Evolutionary conservation across 2,797 vertebrate species (phyloP).

Genomic region (Pelobates cultripes): DNA sequence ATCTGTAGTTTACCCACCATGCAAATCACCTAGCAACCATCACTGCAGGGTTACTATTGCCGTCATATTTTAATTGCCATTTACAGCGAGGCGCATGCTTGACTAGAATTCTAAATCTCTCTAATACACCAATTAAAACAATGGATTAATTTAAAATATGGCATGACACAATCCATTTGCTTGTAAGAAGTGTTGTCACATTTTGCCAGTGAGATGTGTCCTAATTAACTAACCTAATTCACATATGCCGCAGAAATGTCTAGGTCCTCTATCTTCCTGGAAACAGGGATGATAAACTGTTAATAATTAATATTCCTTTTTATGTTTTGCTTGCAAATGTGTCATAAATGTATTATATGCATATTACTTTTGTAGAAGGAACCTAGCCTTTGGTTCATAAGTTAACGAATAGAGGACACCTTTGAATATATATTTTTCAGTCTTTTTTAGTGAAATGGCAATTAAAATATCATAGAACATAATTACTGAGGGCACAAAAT

Average conservation of each 20-base stretch:
- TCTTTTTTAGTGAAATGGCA: too few relatives aligned
- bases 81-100: conserved; percentile 54
- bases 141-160: conserved; percentile 46
- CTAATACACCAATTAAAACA: conserved; percentile 62
- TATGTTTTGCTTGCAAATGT: not conserved
- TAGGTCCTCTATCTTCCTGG: not conserved
- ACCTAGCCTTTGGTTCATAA: too few relatives aligned
- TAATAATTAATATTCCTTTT: not conserved
- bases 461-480: too few relatives aligned
- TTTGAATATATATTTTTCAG: too few relatives aligned
- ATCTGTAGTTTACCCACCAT: conserved; percentile 50
- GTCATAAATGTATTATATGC: not conserved
- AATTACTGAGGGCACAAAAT: too few relatives aligned
- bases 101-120: conserved; percentile 55
- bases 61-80: conserved; percentile 60
- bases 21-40: conserved; percentile 51
- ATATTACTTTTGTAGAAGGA: too few relatives aligned
- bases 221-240: conserved; percentile 58
- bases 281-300: not conserved
- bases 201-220: conserved; percentile 56
- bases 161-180: conserved; percentile 57
- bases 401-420: too few relatives aligned
- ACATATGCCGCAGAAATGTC: conserved; percentile 7
- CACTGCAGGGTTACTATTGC: conserved; percentile 49
- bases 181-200: conserved; percentile 38